These are phyloP conservation scores for Ormyrus labotus DNA, from an alignment of 2,888 invertebrate species.

Conservation along the genomic window DNA sequence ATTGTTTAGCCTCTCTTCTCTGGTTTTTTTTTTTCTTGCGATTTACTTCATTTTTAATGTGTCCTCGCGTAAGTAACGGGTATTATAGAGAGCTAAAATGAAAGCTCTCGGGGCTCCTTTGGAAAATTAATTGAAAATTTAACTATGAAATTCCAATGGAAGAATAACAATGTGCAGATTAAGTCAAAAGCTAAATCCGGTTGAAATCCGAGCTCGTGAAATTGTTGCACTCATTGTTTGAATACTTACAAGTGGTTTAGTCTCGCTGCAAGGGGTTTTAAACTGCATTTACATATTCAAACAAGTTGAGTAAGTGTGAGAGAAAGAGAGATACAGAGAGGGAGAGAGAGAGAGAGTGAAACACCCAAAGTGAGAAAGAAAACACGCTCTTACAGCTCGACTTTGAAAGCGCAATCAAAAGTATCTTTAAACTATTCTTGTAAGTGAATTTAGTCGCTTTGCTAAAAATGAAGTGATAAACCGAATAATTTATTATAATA, in stretches of 20 bases:
- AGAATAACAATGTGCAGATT: no score
- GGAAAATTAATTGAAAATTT: no score
- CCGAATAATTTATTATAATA: no score
- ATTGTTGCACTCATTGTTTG: constrained; percentile 16
- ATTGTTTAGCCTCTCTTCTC: no score
- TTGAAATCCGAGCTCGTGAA: constrained; percentile 4
- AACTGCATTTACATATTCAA: constrained; percentile 50
- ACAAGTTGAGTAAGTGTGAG: constrained; percentile 34
- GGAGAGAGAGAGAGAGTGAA: constrained; percentile 50
- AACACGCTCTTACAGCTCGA: neutral
- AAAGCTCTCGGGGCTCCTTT: no score
- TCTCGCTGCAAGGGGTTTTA: constrained; percentile 30
- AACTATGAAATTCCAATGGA: no score
- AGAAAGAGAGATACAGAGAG: constrained; percentile 41
- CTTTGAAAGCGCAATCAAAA: constrained; percentile 9
- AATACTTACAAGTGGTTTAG: constrained; percentile 29
- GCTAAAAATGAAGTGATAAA: no score
- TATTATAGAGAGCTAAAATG: no score
- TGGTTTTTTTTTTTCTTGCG: no score
- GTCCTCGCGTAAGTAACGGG: no score
- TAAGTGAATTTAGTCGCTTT: neutral
- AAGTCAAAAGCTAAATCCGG: constrained; percentile 7
- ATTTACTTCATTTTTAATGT: no score
- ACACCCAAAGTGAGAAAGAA: constrained; percentile 28
- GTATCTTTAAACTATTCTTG: neutral